phyloP scores from a whole-genome alignment of 1,140 invertebrate genomes.

The Akabosia matsudoensis region DNA sequence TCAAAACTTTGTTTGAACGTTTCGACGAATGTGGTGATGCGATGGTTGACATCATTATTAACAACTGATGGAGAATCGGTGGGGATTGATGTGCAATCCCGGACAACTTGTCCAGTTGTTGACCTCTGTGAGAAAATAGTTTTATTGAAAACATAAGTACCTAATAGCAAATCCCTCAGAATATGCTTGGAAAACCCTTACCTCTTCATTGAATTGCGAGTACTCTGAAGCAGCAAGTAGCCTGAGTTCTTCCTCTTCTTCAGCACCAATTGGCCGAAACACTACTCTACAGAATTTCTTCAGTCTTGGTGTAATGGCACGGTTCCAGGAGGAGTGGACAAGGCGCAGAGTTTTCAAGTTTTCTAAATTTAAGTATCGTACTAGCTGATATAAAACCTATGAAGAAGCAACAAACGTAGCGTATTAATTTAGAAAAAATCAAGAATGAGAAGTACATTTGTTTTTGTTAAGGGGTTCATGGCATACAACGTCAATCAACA shows the following conservation, averaged over 20 bases:
- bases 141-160: no score
- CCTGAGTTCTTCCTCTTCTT: not conserved
- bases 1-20: not conserved
- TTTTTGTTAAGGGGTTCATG: not conserved
- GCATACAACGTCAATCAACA: not conserved
- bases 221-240: not conserved
- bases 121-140: no score
- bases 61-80: not conserved
- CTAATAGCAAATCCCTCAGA: no score
- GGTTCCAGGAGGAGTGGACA: slow-evolving; percentile 4
- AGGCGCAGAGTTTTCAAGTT: not conserved
- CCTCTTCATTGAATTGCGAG: not conserved
- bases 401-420: not conserved
- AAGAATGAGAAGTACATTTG: not conserved
- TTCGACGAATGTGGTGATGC: not conserved
- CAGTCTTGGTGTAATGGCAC: slow-evolving; percentile 1
- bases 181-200: not conserved
- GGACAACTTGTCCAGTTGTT: not conserved
- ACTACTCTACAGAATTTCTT: not conserved
- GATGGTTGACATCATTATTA: not conserved
- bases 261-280: not conserved
- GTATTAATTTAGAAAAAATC: not conserved
- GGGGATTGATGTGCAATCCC: not conserved
- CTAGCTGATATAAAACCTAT: slow-evolving; percentile 11
- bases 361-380: not conserved